phyloP scores from a whole-genome alignment of 2,888 invertebrate genomes.

The Lacanobia wlatinum region DNA sequence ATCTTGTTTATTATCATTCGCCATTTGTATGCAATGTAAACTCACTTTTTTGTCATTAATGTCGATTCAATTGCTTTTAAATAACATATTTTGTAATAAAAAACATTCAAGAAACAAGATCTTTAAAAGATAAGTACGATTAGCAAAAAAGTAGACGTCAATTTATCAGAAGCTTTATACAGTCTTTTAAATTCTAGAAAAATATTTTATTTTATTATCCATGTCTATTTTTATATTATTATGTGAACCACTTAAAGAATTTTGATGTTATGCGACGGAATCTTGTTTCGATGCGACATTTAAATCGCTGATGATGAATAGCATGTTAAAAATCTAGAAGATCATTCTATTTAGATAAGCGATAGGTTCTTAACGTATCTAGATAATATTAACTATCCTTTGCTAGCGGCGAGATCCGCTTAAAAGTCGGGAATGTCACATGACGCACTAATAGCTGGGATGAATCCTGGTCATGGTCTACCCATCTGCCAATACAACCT shows the following conservation, averaged over 20 bases:
- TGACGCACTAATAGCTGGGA: not conserved
- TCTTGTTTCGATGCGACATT: constrained; percentile 58
- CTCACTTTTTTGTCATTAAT: constrained; percentile 19
- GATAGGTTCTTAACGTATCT: constrained; percentile 43
- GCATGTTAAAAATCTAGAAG: constrained; percentile 38
- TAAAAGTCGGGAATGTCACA: not conserved
- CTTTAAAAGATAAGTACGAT: constrained; percentile 16
- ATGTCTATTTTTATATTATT: constrained; percentile 32
- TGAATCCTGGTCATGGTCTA: too few species aligned
- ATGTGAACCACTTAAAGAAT: constrained; percentile 51
- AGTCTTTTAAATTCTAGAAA: constrained; percentile 37
- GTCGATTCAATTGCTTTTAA: constrained; percentile 38
- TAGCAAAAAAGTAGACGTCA: constrained; percentile 21
- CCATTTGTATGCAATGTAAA: constrained; percentile 37
- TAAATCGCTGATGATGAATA: constrained; percentile 57
- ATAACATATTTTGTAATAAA: constrained; percentile 24
- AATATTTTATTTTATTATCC: constrained; percentile 46
- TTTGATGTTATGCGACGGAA: constrained; percentile 43
- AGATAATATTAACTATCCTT: not conserved
- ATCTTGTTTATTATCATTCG: constrained; percentile 24
- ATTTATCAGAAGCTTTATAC: constrained; percentile 16
- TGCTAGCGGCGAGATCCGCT: not conserved
- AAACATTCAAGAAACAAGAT: constrained; percentile 19
- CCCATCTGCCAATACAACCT: too few species aligned
- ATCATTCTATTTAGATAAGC: constrained; percentile 55